Percentiles rank a stretch among this genome's conserved stretches.
phyloP scores from a whole-genome alignment of 2,888 invertebrate species.

The Anarsia innoxiella region DNA sequence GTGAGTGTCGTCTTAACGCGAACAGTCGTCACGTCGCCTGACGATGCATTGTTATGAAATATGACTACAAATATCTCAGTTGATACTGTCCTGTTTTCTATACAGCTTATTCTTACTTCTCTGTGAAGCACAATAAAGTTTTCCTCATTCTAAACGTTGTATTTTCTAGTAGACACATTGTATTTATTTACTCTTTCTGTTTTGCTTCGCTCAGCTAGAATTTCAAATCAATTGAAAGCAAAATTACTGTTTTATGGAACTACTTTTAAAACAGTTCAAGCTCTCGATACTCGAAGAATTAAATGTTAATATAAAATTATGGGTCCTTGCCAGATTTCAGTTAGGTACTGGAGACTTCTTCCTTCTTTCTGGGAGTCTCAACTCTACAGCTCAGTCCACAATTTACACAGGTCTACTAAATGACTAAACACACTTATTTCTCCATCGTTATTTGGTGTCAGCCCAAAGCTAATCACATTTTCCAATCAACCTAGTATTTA shows the following conservation, averaged over 20 bases:
- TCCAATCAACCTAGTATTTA: too few species aligned
- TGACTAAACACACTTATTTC: not conserved
- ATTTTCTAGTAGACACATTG: not conserved
- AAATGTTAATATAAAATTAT: too few species aligned
- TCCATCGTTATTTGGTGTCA: too few species aligned
- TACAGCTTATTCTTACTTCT: conserved; percentile 2
- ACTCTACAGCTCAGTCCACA: too few species aligned
- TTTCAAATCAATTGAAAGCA: too few species aligned
- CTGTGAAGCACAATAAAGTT: not conserved
- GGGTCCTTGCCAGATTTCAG: too few species aligned
- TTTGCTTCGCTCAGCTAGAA: too few species aligned
- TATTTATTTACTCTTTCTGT: not conserved
- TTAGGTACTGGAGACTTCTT: too few species aligned
- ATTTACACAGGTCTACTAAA: not conserved
- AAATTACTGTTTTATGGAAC: not conserved
- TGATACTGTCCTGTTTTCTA: not conserved
- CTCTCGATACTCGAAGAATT: not conserved
- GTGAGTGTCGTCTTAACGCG: too few species aligned
- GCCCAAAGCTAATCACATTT: too few species aligned
- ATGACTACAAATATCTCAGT: conserved; percentile 3
- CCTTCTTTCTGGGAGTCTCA: too few species aligned
- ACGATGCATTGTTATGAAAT: conserved; percentile 6
- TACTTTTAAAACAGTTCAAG: not conserved
- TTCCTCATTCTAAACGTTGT: not conserved
- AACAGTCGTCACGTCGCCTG: not conserved